Conservation (phyloP, 2,888 invertebrate species). For the Brachylomia viminalis region DNA sequence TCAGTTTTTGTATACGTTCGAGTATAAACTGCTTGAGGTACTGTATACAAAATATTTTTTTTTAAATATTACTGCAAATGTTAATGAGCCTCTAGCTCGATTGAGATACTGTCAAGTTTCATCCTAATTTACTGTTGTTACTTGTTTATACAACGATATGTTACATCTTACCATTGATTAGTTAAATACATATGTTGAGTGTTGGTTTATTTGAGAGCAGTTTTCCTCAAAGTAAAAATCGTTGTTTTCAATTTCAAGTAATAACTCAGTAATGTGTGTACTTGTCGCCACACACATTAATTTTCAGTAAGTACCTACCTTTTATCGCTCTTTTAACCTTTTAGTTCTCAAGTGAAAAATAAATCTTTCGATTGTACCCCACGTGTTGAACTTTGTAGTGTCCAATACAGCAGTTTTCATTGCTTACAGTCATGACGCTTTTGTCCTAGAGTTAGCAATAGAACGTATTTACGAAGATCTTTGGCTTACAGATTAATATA, state of each 20-base stretch:
- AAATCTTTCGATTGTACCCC: not conserved
- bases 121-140: not conserved
- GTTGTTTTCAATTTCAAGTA: not conserved
- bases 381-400: not conserved
- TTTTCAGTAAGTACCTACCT: too few relatives aligned
- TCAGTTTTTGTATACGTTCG: not conserved
- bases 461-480: slow-evolving; percentile 24
- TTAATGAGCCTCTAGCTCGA: not conserved
- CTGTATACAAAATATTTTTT: too few relatives aligned
- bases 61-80: not conserved
- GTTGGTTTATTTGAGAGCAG: not conserved
- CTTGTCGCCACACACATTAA: not conserved
- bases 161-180: not conserved
- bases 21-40: not conserved
- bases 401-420: slow-evolving; percentile 6
- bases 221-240: not conserved
- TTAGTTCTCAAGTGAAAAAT: not conserved
- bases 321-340: too few relatives aligned
- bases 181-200: not conserved
- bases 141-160: not conserved
- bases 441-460: slow-evolving; percentile 7
- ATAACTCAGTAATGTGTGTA: not conserved
- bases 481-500: slow-evolving; percentile 39
- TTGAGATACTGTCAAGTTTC: not conserved
- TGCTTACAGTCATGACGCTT: not conserved